Conservation (phyloP, 2,888 invertebrate genomes). For the Melieria omissa region DNA sequence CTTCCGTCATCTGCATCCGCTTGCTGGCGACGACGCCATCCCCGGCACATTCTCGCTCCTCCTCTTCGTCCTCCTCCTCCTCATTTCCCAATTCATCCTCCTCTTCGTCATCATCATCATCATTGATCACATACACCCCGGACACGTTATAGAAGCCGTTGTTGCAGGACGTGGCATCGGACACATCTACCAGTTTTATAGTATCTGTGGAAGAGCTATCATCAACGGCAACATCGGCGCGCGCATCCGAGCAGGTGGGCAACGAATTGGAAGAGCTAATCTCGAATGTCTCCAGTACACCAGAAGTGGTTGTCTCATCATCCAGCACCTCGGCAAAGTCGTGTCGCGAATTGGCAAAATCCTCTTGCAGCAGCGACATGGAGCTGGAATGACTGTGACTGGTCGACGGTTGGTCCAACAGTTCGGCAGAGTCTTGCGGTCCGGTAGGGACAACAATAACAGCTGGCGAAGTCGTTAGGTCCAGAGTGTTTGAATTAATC, state of each 20-base stretch:
- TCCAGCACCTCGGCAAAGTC: constrained; percentile 57
- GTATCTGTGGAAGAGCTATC: constrained; percentile 59
- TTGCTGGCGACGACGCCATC: constrained; percentile 44
- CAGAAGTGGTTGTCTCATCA: constrained; percentile 57
- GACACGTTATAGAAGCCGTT: constrained; percentile 48
- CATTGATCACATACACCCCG: constrained; percentile 58
- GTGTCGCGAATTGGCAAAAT: constrained; percentile 57
- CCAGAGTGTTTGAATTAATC: constrained; percentile 39
- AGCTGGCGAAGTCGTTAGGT: constrained; percentile 31
- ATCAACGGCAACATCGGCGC: constrained; percentile 50
- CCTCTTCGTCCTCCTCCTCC: constrained; percentile 43
- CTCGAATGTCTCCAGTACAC: constrained; percentile 56
- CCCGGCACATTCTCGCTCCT: constrained; percentile 42
- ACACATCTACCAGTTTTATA: constrained; percentile 49
- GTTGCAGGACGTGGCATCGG: constrained; percentile 31
- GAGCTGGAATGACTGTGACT: constrained; percentile 44
- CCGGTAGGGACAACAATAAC: constrained; percentile 39
- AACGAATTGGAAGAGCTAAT: constrained; percentile 60
- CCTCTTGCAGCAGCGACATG: constrained; percentile 58
- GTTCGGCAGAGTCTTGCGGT: constrained; percentile 16
- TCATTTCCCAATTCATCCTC: constrained; percentile 39
- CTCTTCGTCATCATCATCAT: constrained; percentile 57
- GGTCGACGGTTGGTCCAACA: constrained; percentile 34
- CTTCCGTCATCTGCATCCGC: constrained; percentile 32
- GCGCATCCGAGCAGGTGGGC: constrained; percentile 49